phyloP scores from a whole-genome alignment of 2,113 vertebrate genomes.

The Hippocampus comes region DNA sequence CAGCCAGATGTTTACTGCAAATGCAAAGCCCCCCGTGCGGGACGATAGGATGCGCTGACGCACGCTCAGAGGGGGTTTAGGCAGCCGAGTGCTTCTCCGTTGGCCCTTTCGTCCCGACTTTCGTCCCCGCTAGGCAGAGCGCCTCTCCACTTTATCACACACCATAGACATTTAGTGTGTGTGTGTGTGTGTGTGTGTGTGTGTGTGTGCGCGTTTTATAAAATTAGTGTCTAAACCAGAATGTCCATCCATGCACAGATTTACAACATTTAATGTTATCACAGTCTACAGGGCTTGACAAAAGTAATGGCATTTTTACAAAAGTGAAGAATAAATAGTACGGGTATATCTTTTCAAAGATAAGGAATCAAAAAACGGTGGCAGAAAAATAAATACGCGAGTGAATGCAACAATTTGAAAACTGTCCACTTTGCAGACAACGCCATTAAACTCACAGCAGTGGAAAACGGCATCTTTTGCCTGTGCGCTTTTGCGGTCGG shows the following conservation, averaged over 20 bases:
- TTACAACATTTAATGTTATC: too few species aligned
- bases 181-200: constrained; percentile 14
- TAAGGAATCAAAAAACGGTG: neutral
- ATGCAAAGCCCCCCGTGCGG: constrained; percentile 50
- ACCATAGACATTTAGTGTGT: constrained; percentile 42
- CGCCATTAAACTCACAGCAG: neutral
- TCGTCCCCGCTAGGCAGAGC: constrained; percentile 21
- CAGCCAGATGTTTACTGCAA: constrained; percentile 67
- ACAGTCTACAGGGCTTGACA: too few species aligned
- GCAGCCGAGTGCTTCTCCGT: constrained; percentile 46
- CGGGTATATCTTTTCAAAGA: too few species aligned
- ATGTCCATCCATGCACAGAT: too few species aligned
- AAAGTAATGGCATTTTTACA: too few species aligned
- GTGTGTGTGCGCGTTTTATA: neutral
- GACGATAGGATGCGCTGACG: constrained; percentile 53
- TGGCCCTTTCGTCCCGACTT: constrained; percentile 13
- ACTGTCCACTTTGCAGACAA: too few species aligned
- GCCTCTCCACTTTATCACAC: constrained; percentile 25
- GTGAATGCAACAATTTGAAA: too few species aligned
- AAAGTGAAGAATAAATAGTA: too few species aligned
- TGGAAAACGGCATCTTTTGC: neutral
- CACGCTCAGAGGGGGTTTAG: constrained; percentile 49
- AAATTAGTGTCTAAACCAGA: too few species aligned
- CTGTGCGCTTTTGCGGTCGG: neutral
- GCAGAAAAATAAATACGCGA: neutral